Evolutionary conservation across 2,113 vertebrate genomes (phyloP).

Genomic region (Cyprinodon tularosa): DNA sequence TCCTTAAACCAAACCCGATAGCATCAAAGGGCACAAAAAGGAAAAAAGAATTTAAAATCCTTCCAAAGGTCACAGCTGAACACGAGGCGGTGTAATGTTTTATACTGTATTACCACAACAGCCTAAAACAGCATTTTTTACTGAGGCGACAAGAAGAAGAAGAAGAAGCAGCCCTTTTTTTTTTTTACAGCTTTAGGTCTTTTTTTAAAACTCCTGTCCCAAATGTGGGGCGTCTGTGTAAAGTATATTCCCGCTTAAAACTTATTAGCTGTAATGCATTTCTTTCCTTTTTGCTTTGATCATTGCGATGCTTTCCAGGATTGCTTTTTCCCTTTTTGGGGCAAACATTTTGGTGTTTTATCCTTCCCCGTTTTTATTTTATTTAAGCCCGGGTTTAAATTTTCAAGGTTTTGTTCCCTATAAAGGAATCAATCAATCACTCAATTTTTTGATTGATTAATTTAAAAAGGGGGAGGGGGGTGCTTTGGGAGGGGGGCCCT

Average conservation of each 20-base stretch:
- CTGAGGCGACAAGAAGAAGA: neutral
- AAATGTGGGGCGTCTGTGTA: constrained; percentile 15
- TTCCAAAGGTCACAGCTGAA: neutral
- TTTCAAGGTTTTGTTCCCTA: neutral
- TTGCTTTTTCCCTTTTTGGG: constrained; percentile 30
- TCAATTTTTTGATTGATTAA: neutral
- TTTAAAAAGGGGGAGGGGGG: too few relatives aligned
- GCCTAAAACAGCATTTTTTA: neutral
- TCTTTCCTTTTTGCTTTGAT: constrained; percentile 44
- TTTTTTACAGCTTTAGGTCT: neutral
- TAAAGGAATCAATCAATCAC: neutral
- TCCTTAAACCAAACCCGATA: too few relatives aligned
- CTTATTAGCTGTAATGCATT: constrained; percentile 45
- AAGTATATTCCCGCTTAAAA: constrained; percentile 32
- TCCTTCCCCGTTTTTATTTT: constrained; percentile 9
- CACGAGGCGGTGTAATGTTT: neutral
- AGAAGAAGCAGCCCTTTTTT: neutral
- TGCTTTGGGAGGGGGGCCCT: too few relatives aligned
- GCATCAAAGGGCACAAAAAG: too few relatives aligned
- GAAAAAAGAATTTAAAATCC: too few relatives aligned
- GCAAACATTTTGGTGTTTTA: constrained; percentile 1
- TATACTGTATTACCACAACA: neutral
- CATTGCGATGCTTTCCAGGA: constrained; percentile 27
- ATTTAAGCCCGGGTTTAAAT: constrained; percentile 3
- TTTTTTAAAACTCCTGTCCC: constrained; percentile 13